phyloP scores from a whole-genome alignment of 2,113 vertebrate genomes.

The Percina caprodes region DNA sequence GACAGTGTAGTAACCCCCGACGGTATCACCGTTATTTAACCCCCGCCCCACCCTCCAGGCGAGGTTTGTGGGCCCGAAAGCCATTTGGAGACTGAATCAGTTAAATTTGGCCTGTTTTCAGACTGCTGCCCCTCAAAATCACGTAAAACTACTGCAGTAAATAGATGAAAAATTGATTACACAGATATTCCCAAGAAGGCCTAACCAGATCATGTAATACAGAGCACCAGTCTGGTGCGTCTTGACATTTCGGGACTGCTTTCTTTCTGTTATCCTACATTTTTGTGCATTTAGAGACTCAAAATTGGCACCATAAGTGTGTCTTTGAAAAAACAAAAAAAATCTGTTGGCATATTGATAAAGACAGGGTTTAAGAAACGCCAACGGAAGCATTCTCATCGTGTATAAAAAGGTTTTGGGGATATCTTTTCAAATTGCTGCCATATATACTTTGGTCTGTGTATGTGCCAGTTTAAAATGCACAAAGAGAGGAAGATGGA shows the following conservation, averaged over 20 bases:
- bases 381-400: not conserved
- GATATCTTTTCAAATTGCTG: not conserved
- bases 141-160: not conserved
- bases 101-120: slow-evolving; percentile 5
- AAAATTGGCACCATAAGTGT: not conserved
- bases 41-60: not conserved
- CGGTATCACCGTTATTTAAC: not conserved
- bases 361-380: not conserved
- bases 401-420: not conserved
- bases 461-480: not conserved
- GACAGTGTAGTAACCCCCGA: not conserved
- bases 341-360: not conserved
- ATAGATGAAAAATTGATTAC: not conserved
- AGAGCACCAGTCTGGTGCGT: not conserved
- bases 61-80: slow-evolving; percentile 31
- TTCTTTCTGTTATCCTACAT: not conserved
- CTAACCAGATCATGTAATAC: not conserved
- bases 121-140: not conserved
- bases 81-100: slow-evolving; percentile 7
- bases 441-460: not conserved
- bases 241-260: not conserved
- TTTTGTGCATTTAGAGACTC: not conserved
- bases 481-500: not conserved
- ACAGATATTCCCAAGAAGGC: not conserved
- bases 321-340: not conserved